Percentiles rank a stretch among this genome's conserved stretches.
Conservation (phyloP, 2,113 vertebrate genomes). For the Isichthys henryi region DNA sequence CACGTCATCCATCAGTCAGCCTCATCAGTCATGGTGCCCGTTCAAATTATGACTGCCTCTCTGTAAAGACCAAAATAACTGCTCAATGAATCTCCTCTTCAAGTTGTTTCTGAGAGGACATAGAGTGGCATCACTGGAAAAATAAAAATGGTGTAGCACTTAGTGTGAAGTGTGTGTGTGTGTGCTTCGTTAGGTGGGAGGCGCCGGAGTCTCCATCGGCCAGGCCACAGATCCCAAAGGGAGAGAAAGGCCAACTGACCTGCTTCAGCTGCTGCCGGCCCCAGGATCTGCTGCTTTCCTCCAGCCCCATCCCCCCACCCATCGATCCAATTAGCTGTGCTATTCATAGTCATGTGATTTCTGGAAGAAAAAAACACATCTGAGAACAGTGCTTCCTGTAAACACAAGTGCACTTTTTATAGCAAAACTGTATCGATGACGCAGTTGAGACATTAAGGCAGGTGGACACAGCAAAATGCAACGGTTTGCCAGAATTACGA, state of each 20-base stretch:
- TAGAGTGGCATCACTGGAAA: not conserved
- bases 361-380: not conserved
- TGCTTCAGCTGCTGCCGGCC: not conserved
- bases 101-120: not conserved
- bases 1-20: not conserved
- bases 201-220: not conserved
- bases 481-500: not conserved
- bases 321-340: constrained; percentile 3
- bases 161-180: not conserved
- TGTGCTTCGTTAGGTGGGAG: not conserved
- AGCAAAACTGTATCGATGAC: not conserved
- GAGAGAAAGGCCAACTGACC: not conserved
- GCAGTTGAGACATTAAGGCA: not conserved
- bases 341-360: not conserved
- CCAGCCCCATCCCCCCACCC: not conserved
- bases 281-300: not conserved
- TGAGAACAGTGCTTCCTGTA: not conserved
- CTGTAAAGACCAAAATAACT: not conserved
- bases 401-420: not conserved
- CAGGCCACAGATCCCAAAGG: not conserved
- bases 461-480: not conserved
- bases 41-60: not conserved
- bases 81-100: not conserved
- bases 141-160: not conserved
- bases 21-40: not conserved